Evolutionary conservation across 2,113 vertebrate genomes (phyloP).

Genomic region (Macquaria australasica): DNA sequence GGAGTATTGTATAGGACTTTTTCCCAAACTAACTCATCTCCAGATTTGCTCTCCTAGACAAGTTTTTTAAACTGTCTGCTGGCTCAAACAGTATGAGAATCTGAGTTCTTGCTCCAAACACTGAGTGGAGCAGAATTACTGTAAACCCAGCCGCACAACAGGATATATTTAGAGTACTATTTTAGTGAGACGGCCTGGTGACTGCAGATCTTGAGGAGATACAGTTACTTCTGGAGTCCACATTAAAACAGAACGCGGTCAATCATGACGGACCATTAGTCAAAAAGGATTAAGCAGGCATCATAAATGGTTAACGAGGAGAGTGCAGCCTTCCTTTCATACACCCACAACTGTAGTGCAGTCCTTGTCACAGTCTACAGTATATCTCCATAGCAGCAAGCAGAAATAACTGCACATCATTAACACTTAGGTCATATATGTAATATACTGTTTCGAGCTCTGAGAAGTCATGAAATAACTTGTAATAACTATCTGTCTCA

Average conservation of each 20-base stretch:
- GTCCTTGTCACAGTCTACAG: background rate
- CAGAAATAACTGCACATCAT: constrained; percentile 21
- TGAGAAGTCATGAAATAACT: background rate
- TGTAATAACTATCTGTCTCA: constrained; percentile 37
- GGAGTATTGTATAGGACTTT: background rate
- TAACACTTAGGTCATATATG: constrained; percentile 26
- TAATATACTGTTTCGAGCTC: background rate
- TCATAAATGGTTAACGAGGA: constrained; percentile 68
- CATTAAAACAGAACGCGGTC: constrained; percentile 79
- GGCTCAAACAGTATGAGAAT: background rate
- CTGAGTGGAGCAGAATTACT: constrained; percentile 22
- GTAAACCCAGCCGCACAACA: constrained; percentile 68
- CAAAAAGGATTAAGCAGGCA: constrained; percentile 58
- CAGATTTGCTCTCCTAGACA: background rate
- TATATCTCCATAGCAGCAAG: constrained; percentile 28
- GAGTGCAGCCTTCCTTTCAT: background rate
- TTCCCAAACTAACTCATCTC: background rate
- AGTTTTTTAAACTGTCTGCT: background rate
- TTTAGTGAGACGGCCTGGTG: constrained; percentile 78
- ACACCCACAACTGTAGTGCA: background rate
- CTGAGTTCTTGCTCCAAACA: constrained; percentile 15
- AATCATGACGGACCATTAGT: constrained; percentile 68
- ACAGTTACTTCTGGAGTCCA: constrained; percentile 82
- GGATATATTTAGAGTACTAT: constrained; percentile 85
- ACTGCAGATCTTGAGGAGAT: constrained; percentile 80